phyloP scores from a whole-genome alignment of 2,888 invertebrate species.

The Gerris lacustris region DNA sequence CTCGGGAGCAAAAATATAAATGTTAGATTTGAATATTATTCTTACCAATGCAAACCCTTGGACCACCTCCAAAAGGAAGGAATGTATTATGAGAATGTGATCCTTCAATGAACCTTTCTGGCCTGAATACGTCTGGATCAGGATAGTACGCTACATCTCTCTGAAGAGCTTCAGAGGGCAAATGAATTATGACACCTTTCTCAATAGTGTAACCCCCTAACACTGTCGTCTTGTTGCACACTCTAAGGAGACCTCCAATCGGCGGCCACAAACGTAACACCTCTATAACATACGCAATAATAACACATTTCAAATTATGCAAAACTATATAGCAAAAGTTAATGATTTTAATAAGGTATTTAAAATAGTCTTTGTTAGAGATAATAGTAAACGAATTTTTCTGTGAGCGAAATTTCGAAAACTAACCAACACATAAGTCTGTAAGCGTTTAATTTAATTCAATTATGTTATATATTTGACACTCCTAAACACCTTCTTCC shows the following conservation, averaged over 20 bases:
- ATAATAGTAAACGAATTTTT: too few species aligned
- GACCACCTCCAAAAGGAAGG: constrained; percentile 17
- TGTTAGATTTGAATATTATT: neutral
- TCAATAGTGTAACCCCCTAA: constrained; percentile 38
- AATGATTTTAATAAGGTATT: too few species aligned
- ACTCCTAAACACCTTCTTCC: too few species aligned
- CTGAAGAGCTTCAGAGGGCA: constrained; percentile 39
- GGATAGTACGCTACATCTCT: constrained; percentile 40
- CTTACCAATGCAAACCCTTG: constrained; percentile 15
- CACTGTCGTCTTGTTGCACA: constrained; percentile 43
- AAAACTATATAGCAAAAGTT: neutral
- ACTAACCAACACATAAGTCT: too few species aligned
- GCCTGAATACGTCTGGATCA: constrained; percentile 42
- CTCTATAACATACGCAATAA: constrained; percentile 38
- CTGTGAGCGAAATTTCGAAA: too few species aligned
- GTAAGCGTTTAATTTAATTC: too few species aligned
- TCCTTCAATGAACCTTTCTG: constrained; percentile 38
- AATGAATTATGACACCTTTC: constrained; percentile 37
- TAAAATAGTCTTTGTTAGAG: too few species aligned
- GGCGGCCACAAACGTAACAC: constrained; percentile 48
- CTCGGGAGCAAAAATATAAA: too few species aligned
- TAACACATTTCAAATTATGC: too few species aligned
- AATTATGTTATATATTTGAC: too few species aligned
- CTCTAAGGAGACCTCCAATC: constrained; percentile 42
- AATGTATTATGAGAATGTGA: neutral